Evolutionary conservation across 92 coral and sea anemone species (phyloP), one percentile per base, ranked within the genome.

Genomic region (Paramuricea clavata): DNA sequence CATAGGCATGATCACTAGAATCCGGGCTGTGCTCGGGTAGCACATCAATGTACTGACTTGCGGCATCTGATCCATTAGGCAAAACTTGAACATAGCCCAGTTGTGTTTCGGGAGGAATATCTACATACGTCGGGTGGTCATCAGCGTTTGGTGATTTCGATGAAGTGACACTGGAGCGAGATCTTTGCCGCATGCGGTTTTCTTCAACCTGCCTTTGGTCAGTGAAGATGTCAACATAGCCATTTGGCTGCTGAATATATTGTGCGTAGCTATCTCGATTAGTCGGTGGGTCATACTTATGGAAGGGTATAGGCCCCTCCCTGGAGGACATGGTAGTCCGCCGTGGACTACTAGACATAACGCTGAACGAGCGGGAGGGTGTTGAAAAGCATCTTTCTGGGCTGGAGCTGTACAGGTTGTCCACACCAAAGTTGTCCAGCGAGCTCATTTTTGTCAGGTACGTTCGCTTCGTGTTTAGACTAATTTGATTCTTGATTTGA

Each of bases 381-480:
- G 69, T 10, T 5, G 52, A 56, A 9, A 31, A 28, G 34, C 47
- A 17, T 15, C 41, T 3, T 0, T 79, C 84, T 0, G 84, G 84
- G 27, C 84, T 79, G 0, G 73, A 79, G 56, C 84, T 60, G 74
- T 41, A 59, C 27, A 36, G 16, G 31, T 12, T 23, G 6, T 79
- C 84, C 56, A 33, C 7, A 11, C 12, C 5, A 1, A 78, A 28
- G 44, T 49, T 52, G 0, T 78, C 83, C 30, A 28, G 49, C 6
- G 84, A 79, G n/a, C 35, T 33, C 84, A 57, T 60, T 27, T 79
- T 79, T 28, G 0, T 44, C 0, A 79, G 12, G 22, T 59, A 79
- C 4, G 56, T 59, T 15, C 56, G 21, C 30, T 79, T 79, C 7
- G 84, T 79, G 23, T 79, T 79, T 22, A 19, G 73, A 8, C 84